phyloP scores from a whole-genome alignment of 1,140 invertebrate genomes.

The Papilio xuthus region DNA sequence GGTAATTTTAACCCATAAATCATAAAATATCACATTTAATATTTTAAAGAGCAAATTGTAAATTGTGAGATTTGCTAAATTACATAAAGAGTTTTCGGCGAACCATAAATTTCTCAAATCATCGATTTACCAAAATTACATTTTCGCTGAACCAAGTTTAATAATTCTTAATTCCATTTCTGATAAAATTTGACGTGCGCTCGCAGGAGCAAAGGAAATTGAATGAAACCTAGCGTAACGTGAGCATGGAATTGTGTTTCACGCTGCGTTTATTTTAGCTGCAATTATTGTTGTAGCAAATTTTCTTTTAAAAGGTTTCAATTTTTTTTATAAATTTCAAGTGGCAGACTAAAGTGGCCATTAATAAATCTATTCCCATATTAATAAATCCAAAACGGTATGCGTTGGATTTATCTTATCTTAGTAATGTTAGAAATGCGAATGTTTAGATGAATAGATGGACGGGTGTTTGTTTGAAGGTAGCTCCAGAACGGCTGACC shows the following conservation, averaged over 20 bases:
- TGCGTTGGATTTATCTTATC: too few species aligned
- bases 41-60: neutral
- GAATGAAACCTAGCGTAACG: conserved; percentile 23
- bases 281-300: neutral
- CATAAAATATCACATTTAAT: neutral
- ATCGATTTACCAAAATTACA: neutral
- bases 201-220: conserved; percentile 18
- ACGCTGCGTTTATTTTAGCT: conserved; percentile 1
- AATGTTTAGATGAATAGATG: too few species aligned
- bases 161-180: conserved; percentile 14
- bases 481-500: too few species aligned
- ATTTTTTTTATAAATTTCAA: neutral
- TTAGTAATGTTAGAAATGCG: too few species aligned
- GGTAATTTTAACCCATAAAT: too few species aligned
- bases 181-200: conserved; percentile 7
- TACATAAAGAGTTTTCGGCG: neutral
- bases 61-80: neutral
- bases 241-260: conserved; percentile 19
- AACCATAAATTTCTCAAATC: neutral
- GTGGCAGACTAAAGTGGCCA: neutral
- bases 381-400: too few species aligned
- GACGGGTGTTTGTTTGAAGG: too few species aligned
- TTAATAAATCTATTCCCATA: neutral
- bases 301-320: neutral
- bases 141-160: neutral